Base-by-base conservation (phyloP, 92 coral and sea anemone species). In the Paragorgia papillata region DNA sequence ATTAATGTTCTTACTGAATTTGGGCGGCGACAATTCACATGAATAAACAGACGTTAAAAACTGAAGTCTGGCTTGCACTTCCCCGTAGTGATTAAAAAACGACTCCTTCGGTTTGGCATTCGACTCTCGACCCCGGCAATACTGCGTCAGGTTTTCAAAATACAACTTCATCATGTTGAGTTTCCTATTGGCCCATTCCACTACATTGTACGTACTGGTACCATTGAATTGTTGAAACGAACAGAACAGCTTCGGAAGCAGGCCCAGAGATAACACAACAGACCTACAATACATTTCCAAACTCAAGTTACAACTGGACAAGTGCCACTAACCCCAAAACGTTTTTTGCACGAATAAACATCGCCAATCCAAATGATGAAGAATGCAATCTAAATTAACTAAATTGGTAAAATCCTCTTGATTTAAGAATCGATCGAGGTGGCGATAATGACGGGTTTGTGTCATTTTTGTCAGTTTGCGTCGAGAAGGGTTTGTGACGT, bases 201-300 rank as follows among this genome's bases (percentile, higher is more conserved):
- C 92, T 50, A 94, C 97, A 86, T 90, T 84, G 79, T 94, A 92
- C 4, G 49, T 71, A 55, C 64, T 71, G n/a, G 98, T 90, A 9
- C 97, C 98, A 51, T 85, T 85, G 66, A 91, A 90, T 84, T 91
- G 98, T 78, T 94, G 98, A 83, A 94, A 91, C 6, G 98, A 94
- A 41, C 95, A 88, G 64, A 94, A 82, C 69, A 94, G 86, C 80
- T 94, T 91, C 43, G 97, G 97, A 17, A 94, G 90, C 56, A 94
- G 92, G 62, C 90, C 97, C 59, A 94, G 85, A 39, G 98, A 94
- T 90, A 94, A 89, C 44, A 94, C 98, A 2, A 89, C 88, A 25
- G 98, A 94, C 69, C 98, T 94, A 67, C 20, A 34, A 58, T n/a
- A n/a, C n/a, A n/a, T n/a, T n/a, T n/a, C n/a, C n/a, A n/a, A n/a